Evolutionary conservation across 2,888 invertebrate genomes (phyloP).

Genomic region (Julus scanicus): DNA sequence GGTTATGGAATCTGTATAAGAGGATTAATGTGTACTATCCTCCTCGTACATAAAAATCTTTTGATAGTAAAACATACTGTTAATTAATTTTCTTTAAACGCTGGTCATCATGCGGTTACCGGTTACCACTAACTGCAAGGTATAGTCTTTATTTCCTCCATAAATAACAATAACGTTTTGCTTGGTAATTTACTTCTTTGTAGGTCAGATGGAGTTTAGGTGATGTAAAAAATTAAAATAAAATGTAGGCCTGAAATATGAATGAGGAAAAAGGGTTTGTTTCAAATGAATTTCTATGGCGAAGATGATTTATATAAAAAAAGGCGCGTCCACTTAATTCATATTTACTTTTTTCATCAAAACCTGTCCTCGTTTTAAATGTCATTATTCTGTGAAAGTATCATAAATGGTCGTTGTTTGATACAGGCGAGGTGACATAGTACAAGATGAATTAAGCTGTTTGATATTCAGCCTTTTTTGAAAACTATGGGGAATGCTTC

Average conservation of each 20-base stretch:
- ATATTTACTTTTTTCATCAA: neutral
- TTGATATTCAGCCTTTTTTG: too few relatives aligned
- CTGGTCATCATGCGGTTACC: neutral
- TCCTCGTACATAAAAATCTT: neutral
- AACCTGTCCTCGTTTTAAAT: neutral
- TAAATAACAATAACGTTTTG: constrained; percentile 24
- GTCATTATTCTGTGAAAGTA: neutral
- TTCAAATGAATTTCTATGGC: neutral
- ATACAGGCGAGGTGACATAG: neutral
- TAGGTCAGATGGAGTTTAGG: constrained; percentile 2
- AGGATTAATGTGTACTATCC: neutral
- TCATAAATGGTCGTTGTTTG: neutral
- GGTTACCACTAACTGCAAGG: neutral
- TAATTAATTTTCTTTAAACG: constrained; percentile 36
- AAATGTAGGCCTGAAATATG: neutral
- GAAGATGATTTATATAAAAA: neutral
- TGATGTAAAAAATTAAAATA: constrained; percentile 13
- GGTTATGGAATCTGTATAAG: too few relatives aligned
- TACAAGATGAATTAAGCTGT: neutral
- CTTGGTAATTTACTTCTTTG: neutral
- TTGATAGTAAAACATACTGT: neutral
- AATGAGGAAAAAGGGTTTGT: neutral
- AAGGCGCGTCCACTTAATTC: neutral
- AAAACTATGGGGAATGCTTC: too few relatives aligned
- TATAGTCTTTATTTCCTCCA: neutral